Percentiles rank a stretch among this genome's conserved stretches.
Evolutionary conservation across 2,888 invertebrate species (phyloP).

Genomic region (Polydrusus pterygomalis): DNA sequence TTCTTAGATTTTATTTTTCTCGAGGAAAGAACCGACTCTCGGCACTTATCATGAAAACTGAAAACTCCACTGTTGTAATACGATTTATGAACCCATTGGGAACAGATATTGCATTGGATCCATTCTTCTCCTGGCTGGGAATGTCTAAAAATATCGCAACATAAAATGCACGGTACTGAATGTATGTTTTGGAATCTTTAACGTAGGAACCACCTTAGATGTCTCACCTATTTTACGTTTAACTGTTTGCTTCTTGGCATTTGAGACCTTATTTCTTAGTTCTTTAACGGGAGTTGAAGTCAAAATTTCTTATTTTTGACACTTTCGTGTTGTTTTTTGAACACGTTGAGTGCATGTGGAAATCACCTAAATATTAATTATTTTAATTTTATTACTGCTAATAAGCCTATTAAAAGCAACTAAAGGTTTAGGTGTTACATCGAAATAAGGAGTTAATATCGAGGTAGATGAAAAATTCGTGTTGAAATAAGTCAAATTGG

Average conservation of each 20-base stretch:
- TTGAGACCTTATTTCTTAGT: background rate
- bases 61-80: conserved; percentile 30
- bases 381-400: too few species aligned
- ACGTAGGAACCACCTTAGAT: background rate
- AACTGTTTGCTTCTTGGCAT: background rate
- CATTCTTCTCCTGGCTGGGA: conserved; percentile 41
- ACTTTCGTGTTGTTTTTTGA: too few species aligned
- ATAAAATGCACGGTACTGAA: conserved; percentile 16
- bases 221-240: conserved; percentile 15
- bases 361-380: too few species aligned
- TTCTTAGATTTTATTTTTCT: too few species aligned
- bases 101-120: conserved; percentile 45
- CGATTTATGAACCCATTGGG: conserved; percentile 32
- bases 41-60: conserved; percentile 8
- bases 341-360: too few species aligned
- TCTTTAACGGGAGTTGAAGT: background rate
- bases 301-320: too few species aligned
- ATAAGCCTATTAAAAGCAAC: too few species aligned
- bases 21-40: conserved; percentile 6
- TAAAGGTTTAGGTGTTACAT: too few species aligned
- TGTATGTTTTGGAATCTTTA: conserved; percentile 23
- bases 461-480: too few species aligned
- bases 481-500: too few species aligned
- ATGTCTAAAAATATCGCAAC: conserved; percentile 28
- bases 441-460: too few species aligned